Base-by-base conservation (phyloP, 2,888 invertebrate species). In the Myopa tessellatipennis region DNA sequence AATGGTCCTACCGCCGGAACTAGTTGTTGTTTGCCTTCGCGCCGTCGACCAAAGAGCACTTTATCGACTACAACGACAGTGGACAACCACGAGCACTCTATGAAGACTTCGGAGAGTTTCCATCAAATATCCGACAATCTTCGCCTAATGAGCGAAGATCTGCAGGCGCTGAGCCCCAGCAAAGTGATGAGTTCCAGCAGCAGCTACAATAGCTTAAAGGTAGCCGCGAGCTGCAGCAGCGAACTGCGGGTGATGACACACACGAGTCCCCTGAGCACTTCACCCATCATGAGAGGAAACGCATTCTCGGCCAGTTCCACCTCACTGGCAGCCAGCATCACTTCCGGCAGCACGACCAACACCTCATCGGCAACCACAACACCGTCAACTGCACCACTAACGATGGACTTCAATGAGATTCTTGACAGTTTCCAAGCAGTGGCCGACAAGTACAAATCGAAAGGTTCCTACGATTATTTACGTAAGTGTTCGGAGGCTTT, bases 401-500 rank as follows among this genome's bases (percentile, higher is more conserved):
- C 85, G 78, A 86, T 86, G 34, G 89, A 89, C 79, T 89, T 89
- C 74, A 89, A 89, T 82, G 88, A 89, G 82, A 89, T 89, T 18
- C 78, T 89, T 76, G 89, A 89, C 76, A 89, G 89, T 78, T 89
- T 89, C 79, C 88, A 89, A 79, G 88, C 87, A 81, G 86, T 89
- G 87, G 89, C 89, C 75, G 88, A 89, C 74, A 88, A 87, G 83
- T 88, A 88, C 83, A 89, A 89, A 85, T 85, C 88, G 78, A 87
- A 86, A 83, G 88, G 88, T 84, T 89, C 89, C 83, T 85, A 89
- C 75, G 89, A 89, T 73, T 89, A 89, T 81, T 84, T 89, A 78
- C 88, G 88, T 75, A 89, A 89, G 79, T 89, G 89, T 76, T 89
- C 89, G 4, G 89, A 89, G 63, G 89, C 89, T 10, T 82, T 89